Evolutionary conservation across 1,140 invertebrate species (phyloP), one percentile per base, ranked within the genome.

Genomic region (Bombus consobrinus): DNA sequence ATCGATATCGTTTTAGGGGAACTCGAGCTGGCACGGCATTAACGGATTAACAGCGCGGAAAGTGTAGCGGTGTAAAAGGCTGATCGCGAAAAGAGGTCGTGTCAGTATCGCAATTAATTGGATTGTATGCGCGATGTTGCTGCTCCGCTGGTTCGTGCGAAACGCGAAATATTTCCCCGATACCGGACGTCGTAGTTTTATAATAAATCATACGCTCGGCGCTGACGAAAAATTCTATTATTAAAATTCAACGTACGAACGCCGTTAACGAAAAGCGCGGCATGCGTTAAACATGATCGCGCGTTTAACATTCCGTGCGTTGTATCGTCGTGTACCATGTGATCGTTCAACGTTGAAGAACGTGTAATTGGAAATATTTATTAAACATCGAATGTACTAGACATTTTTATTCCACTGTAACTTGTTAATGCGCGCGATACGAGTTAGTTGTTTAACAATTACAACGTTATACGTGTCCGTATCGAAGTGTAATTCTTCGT

Each of bases 51-150:
- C 83, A 79, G 53, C 39, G 76, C 32, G 76, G 66, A 84, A 79
- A 84, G 76, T 79, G 83, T 84, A 79, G 76, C 75, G 83, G 75
- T 72, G 83, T 71, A 84, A 79, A 84, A 84, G 41, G 47, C 75
- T 72, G 83, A 84, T 79, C 47, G 76, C 76, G 75, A 79, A 79
- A 84, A 59, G 83, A 57, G 83, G 66, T 79, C 53, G 83, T 47
- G 66, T 37, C 75, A 39, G 83, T 72, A 79, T 84, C 75, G 66
- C 83, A 68, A 84, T 84, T 84, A 79, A 84, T 84, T 84, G 83
- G 53, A 84, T 84, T 79, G 83, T 79, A 39, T 39, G 43, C 25
- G 32, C 62, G 34, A n/a, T 22, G 47, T 53, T 53, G 73, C 41
- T 25, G 75, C 25, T 18, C 57, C 57, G 34, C n/a, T 34, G 37